Evolutionary conservation across 2,888 invertebrate genomes (phyloP).

Genomic region (Athripsodes cinereus): DNA sequence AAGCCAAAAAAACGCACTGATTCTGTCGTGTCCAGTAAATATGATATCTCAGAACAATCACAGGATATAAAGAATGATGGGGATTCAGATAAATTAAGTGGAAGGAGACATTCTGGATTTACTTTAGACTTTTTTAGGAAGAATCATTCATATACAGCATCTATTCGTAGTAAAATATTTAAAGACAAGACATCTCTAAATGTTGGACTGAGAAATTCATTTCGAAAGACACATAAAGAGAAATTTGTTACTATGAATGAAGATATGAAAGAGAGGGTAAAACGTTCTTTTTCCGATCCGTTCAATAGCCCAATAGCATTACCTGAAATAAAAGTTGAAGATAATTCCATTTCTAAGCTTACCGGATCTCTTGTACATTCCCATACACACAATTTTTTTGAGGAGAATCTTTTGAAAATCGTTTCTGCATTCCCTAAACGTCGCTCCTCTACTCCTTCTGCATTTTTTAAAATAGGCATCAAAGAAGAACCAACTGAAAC

Average conservation of each 20-base stretch:
- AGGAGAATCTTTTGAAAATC: constrained; percentile 36
- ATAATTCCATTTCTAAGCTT: background rate
- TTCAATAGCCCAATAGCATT: background rate
- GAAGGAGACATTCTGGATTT: constrained; percentile 3
- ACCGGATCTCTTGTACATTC: background rate
- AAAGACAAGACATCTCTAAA: constrained; percentile 2
- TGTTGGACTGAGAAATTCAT: constrained; percentile 25
- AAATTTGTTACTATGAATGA: background rate
- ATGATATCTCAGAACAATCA: background rate
- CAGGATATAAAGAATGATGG: background rate
- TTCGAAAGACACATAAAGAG: background rate
- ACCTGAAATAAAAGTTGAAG: background rate
- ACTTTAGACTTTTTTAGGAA: constrained; percentile 20
- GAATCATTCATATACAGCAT: constrained; percentile 11
- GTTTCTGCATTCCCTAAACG: constrained; percentile 37
- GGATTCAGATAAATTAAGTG: background rate
- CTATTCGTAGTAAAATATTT: constrained; percentile 18
- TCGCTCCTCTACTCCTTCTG: constrained; percentile 39
- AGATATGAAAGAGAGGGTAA: constrained; percentile 6
- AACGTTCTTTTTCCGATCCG: constrained; percentile 6
- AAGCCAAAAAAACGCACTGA: background rate
- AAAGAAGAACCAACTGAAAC: constrained; percentile 13
- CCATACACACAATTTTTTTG: constrained; percentile 30
- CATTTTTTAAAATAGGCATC: constrained; percentile 22
- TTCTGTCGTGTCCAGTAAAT: background rate